These are phyloP conservation scores for Gopherus flavomarginatus DNA, from an alignment of 2,113 vertebrate genomes.

Conservation along the genomic window DNA sequence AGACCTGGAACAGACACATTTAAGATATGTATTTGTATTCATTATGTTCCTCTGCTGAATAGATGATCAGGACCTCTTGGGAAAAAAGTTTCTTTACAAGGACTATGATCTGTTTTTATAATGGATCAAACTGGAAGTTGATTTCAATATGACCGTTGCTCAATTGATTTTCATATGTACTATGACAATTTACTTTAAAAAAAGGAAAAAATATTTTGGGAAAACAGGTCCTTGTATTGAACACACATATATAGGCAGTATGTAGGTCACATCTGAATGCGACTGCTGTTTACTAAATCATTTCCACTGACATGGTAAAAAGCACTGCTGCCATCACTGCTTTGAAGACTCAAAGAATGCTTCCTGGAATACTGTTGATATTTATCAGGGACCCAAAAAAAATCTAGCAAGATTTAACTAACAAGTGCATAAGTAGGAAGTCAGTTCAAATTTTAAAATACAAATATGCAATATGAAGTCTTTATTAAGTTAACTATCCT, in stretches of 20 bases:
- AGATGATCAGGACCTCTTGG: background rate
- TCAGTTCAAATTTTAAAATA: background rate
- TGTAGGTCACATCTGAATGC: background rate
- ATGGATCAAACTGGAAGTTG: background rate
- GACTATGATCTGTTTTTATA: background rate
- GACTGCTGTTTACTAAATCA: background rate
- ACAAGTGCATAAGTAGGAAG: background rate
- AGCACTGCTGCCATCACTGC: background rate
- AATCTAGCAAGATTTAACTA: background rate
- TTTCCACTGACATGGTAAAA: background rate
- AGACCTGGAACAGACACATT: background rate
- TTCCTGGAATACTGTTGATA: background rate
- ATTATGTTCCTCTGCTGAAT: background rate
- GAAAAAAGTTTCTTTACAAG: background rate
- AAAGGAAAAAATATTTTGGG: background rate
- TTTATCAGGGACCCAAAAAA: background rate
- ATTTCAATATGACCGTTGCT: background rate
- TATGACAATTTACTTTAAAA: background rate
- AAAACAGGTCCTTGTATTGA: background rate
- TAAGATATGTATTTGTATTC: background rate
- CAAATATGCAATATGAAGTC: background rate
- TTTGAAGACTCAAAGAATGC: background rate
- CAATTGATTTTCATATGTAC: background rate
- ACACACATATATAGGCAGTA: background rate
- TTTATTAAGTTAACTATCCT: constrained; percentile 1